These are phyloP conservation scores for Petromus typicus DNA, from an alignment of 2,113 vertebrate species.

Conservation along the genomic window DNA sequence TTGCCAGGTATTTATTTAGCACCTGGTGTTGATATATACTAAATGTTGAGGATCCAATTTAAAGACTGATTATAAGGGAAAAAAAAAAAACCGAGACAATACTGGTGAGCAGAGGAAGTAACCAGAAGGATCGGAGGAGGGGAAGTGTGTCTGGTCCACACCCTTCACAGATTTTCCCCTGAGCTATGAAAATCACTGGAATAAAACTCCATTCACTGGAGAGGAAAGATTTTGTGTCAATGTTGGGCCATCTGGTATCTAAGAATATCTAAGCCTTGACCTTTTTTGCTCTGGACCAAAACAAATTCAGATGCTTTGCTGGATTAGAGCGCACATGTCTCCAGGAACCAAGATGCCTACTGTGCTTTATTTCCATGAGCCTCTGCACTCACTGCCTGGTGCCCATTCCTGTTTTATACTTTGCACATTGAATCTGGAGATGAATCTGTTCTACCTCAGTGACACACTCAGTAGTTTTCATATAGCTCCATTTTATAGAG, in stretches of 20 bases:
- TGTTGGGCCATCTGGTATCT: conserved; percentile 51
- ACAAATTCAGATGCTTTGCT: conserved; percentile 30
- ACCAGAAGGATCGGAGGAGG: not conserved
- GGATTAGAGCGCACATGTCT: not conserved
- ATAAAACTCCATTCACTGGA: conserved; percentile 49
- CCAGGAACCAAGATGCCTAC: not conserved
- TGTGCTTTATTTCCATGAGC: not conserved
- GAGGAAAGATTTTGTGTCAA: conserved; percentile 51
- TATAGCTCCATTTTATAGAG: not conserved
- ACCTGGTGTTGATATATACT: not conserved
- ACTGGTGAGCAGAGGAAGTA: conserved; percentile 24
- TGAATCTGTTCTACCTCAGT: not conserved
- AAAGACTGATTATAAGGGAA: not conserved
- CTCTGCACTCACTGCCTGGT: not conserved
- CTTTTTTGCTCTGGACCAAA: conserved; percentile 50
- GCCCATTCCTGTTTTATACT: not conserved
- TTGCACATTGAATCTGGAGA: not conserved
- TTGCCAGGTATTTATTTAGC: not conserved
- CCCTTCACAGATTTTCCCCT: conserved; percentile 7
- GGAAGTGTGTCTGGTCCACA: not conserved
- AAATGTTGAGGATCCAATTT: not conserved
- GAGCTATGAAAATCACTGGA: conserved; percentile 44
- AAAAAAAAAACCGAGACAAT: not conserved
- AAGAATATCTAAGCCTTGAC: conserved; percentile 53
- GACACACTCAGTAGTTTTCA: not conserved